Base-by-base conservation (phyloP, 2,888 invertebrate species). In the Lasiommata megera region DNA sequence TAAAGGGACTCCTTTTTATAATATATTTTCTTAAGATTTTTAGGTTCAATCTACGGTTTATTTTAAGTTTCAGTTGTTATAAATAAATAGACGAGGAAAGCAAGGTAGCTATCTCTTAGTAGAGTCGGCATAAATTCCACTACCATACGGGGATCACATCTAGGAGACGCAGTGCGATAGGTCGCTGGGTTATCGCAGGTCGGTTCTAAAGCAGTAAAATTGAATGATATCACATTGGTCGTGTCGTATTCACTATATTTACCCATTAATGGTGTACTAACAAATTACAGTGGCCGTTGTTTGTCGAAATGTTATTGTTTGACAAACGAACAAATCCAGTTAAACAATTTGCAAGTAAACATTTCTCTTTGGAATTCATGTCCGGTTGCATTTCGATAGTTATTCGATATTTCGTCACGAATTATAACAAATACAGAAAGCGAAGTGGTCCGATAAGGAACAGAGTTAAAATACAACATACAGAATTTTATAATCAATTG, bases 191-290 rank as follows among this genome's bases (percentile, higher is more conserved):
- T 90, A 89, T 89, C 88, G 69, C 60, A 69, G 88, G 88, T 88
- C 88, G 79, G 76, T 82, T 84, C 84, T 82, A 83, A 86, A 88
- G 88, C 87, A 87, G 85, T 88, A 88, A 87, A 85, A 88, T 89
- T 88, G 82, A 89, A 89, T 84, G 88, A 88, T 89, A 89, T 86
- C 86, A 68, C 79, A 81, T 82, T 83, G 77, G 80, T 79, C 77
- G 78, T 81, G 80, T 80, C 79, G 78, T 82, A 77, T 82, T 78
- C 76, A 79, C 81, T 82, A 79, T 86, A 82, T 85, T 84, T 84
- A 84, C 82, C 72, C 83, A 84, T 84, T 87, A 86, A 83, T 84
- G 77, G 79, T 77, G 71, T 78, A 80, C 82, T 76, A 82, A 84
- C 82, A 81, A 82, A 84, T 82, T 79, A 81, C 75, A 77, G 75